Evolutionary conservation across 2,797 vertebrate species (phyloP).

Genomic region (Melopsittacus undulatus): DNA sequence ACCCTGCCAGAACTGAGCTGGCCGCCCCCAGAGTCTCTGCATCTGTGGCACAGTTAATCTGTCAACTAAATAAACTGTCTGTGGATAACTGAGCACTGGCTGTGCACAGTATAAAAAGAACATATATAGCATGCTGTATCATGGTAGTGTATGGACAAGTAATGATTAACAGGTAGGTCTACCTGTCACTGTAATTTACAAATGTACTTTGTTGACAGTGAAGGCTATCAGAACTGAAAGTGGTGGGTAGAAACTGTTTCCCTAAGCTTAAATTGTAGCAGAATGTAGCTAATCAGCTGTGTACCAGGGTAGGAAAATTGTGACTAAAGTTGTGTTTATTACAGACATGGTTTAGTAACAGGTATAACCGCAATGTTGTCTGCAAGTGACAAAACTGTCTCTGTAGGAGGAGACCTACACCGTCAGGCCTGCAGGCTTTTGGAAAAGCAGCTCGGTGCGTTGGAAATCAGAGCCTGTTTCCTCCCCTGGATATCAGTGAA

Average conservation of each 20-base stretch:
- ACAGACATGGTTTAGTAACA: background rate
- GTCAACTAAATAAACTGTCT: background rate
- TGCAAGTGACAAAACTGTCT: background rate
- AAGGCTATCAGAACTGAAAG: background rate
- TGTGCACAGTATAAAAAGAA: background rate
- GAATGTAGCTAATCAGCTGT: background rate
- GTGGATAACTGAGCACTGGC: background rate
- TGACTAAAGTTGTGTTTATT: background rate
- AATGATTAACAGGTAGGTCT: background rate
- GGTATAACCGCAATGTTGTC: background rate
- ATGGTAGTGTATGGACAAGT: background rate
- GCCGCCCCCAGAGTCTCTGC: background rate
- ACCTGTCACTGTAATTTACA: background rate
- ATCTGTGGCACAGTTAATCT: constrained; percentile 1
- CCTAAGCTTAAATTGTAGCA: background rate
- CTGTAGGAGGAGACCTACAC: background rate
- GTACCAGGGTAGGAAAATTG: background rate
- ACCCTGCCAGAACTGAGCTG: background rate
- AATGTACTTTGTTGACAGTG: background rate
- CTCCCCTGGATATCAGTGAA: background rate
- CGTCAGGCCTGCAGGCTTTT: background rate
- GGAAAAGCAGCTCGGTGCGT: background rate
- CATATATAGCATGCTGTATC: background rate
- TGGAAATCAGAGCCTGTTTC: background rate
- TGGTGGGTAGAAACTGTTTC: background rate